These are phyloP conservation scores for Cephalotes varians DNA, from an alignment of 2,888 invertebrate species.

Conservation along the genomic window DNA sequence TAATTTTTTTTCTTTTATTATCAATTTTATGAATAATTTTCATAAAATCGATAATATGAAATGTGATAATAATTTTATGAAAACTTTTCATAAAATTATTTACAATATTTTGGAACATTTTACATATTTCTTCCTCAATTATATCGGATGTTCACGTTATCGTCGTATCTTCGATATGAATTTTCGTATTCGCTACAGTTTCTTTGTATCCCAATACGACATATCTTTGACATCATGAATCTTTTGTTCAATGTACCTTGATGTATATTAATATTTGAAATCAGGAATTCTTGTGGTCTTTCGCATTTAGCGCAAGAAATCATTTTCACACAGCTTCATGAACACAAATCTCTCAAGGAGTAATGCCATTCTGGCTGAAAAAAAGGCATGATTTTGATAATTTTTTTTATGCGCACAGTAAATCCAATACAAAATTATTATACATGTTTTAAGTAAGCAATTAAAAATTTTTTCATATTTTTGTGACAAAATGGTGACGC, in stretches of 20 bases:
- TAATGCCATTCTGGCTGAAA: too few relatives aligned
- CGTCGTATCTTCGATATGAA: not conserved
- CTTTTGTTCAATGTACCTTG: not conserved
- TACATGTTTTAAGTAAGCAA: too few relatives aligned
- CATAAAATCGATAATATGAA: not conserved
- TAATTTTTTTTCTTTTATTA: too few relatives aligned
- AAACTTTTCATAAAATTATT: not conserved
- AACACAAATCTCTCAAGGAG: too few relatives aligned
- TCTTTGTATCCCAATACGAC: not conserved
- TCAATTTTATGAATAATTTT: too few relatives aligned
- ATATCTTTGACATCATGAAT: conserved; percentile 23
- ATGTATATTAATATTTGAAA: not conserved
- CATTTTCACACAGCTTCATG: not conserved
- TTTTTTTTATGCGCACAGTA: too few relatives aligned
- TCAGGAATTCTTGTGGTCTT: not conserved
- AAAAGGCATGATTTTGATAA: too few relatives aligned
- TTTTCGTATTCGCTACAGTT: not conserved
- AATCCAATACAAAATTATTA: too few relatives aligned
- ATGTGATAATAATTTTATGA: too few relatives aligned
- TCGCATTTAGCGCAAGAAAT: not conserved
- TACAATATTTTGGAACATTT: not conserved
- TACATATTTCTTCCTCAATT: not conserved
- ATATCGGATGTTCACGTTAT: not conserved
- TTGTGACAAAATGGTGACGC: too few relatives aligned
- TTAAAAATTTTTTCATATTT: too few relatives aligned